Conservation (phyloP, 2,797 vertebrate species). For the Leptodactylus fallax region DNA sequence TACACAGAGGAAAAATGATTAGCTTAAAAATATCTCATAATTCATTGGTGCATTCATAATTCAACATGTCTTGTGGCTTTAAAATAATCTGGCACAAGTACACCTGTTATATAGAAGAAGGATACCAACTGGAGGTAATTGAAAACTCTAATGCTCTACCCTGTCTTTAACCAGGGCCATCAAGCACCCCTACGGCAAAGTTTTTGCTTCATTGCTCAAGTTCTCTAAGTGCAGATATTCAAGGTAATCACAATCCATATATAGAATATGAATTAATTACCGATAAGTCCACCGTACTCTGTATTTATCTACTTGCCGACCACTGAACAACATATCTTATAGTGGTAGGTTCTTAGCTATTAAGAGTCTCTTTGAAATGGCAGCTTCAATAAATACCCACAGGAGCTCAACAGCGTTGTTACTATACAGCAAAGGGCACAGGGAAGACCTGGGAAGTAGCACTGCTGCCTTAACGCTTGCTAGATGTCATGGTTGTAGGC, state of each 20-base stretch:
- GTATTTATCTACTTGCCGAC: too few species aligned
- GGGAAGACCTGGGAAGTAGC: too few species aligned
- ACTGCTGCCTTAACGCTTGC: too few species aligned
- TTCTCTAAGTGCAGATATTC: not conserved
- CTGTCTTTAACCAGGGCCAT: not conserved
- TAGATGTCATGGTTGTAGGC: too few species aligned
- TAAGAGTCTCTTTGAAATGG: too few species aligned
- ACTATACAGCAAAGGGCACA: too few species aligned
- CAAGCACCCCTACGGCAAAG: not conserved
- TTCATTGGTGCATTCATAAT: slow-evolving; percentile 32
- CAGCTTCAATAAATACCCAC: too few species aligned
- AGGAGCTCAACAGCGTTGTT: too few species aligned
- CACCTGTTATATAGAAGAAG: slow-evolving; percentile 3
- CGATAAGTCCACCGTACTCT: too few species aligned
- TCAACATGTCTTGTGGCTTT: slow-evolving; percentile 1
- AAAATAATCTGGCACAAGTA: not conserved
- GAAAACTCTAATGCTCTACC: not conserved
- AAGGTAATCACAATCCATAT: slow-evolving; percentile 12
- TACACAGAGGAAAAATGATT: slow-evolving; percentile 15
- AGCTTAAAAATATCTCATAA: slow-evolving; percentile 17
- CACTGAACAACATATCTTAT: too few species aligned
- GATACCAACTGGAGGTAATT: slow-evolving; percentile 27
- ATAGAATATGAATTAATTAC: not conserved
- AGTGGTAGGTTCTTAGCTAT: too few species aligned
- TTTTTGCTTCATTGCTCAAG: slow-evolving; percentile 5